These are phyloP conservation scores for Silurus glanis DNA, from an alignment of 2,113 vertebrate species.

Conservation along the genomic window DNA sequence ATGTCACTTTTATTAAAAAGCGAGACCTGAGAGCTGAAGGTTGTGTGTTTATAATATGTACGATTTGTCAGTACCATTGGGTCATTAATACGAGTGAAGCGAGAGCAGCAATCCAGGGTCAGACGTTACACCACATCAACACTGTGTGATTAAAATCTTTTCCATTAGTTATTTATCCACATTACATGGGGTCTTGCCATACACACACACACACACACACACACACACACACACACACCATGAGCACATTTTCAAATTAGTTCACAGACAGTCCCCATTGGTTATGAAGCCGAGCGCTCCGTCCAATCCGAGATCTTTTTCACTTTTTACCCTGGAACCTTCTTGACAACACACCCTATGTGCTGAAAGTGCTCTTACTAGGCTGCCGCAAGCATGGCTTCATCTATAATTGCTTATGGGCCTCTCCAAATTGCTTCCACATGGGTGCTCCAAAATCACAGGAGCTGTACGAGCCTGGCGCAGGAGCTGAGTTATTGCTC, in stretches of 20 bases:
- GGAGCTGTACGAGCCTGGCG: conserved; percentile 28
- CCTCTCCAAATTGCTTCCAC: conserved; percentile 56
- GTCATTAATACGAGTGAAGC: background rate
- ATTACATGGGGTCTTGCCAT: conserved; percentile 46
- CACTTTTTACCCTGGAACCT: conserved; percentile 37
- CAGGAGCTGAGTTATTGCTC: conserved; percentile 43
- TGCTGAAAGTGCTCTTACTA: conserved; percentile 45
- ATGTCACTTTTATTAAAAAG: background rate
- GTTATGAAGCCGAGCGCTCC: conserved; percentile 21
- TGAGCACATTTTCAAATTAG: conserved; percentile 48
- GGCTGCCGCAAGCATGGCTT: conserved; percentile 29
- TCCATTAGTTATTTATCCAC: conserved; percentile 60
- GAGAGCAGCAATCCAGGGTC: conserved; percentile 48
- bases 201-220: conserved; percentile 21
- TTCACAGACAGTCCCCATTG: conserved; percentile 42
- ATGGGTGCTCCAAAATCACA: conserved; percentile 44
- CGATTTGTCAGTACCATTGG: background rate
- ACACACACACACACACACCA: conserved; percentile 13
- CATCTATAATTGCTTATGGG: conserved; percentile 56
- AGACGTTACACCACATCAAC: conserved; percentile 33
- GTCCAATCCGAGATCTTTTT: conserved; percentile 43
- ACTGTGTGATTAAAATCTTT: conserved; percentile 50
- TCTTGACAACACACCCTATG: conserved; percentile 48
- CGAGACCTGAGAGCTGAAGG: background rate
- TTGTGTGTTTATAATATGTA: background rate